phyloP scores from a whole-genome alignment of 2,113 vertebrate genomes.

The Benthochromis sp. region DNA sequence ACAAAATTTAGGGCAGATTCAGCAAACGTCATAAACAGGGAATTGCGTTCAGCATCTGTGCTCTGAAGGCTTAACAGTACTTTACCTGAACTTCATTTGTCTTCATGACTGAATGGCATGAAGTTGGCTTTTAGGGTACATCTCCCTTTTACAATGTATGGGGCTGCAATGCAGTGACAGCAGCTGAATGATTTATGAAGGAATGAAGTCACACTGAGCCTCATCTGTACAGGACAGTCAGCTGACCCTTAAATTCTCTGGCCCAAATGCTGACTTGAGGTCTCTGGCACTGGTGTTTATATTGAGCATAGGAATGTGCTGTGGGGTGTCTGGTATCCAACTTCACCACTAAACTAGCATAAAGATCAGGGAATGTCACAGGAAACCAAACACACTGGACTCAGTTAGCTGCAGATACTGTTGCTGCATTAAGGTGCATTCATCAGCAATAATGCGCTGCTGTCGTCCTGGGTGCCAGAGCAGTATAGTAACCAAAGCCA shows the following conservation, averaged over 20 bases:
- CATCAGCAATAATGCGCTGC: neutral
- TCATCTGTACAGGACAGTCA: neutral
- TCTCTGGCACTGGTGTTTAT: constrained; percentile 5
- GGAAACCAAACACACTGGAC: constrained; percentile 24
- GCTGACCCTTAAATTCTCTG: constrained; percentile 22
- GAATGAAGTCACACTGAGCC: neutral
- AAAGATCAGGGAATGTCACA: neutral
- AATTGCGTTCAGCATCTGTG: neutral
- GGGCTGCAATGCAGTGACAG: neutral
- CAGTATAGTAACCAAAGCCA: neutral
- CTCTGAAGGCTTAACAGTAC: neutral
- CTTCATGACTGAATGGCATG: neutral
- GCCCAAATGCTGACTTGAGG: neutral
- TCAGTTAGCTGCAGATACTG: neutral
- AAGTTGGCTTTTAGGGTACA: neutral
- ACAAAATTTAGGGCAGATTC: neutral
- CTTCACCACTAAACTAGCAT: neutral
- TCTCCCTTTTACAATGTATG: neutral
- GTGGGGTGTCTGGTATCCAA: constrained; percentile 27
- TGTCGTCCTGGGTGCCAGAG: neutral
- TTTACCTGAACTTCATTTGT: neutral
- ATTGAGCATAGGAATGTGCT: constrained; percentile 38
- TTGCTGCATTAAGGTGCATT: neutral
- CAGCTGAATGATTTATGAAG: constrained; percentile 14
- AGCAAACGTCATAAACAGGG: neutral